phyloP scores from a whole-genome alignment of 2,888 invertebrate species.

The Ligdia adustata region DNA sequence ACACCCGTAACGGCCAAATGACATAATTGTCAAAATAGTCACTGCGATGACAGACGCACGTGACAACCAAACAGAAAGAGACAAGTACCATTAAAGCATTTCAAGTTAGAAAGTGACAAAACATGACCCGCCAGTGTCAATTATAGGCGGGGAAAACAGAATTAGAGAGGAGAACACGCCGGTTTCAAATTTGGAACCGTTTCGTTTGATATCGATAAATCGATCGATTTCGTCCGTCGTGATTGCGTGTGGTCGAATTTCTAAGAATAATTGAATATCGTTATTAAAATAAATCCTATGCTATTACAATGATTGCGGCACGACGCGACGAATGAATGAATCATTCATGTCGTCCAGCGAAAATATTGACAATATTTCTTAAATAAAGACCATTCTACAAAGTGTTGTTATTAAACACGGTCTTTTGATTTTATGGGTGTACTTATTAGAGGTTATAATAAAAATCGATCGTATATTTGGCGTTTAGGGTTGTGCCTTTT shows the following conservation, averaged over 20 bases:
- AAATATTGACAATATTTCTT: slow-evolving; percentile 65
- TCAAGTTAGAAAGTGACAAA: slow-evolving; percentile 48
- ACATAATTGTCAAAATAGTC: slow-evolving; percentile 84
- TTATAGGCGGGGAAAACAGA: slow-evolving; percentile 82
- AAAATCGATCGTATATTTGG: slow-evolving; percentile 76
- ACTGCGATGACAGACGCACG: slow-evolving; percentile 78
- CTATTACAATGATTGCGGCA: slow-evolving; percentile 70
- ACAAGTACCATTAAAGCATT: slow-evolving; percentile 38
- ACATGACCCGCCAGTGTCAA: slow-evolving; percentile 78
- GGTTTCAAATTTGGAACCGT: slow-evolving; percentile 82
- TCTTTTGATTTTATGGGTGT: slow-evolving; percentile 65
- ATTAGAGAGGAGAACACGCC: slow-evolving; percentile 76
- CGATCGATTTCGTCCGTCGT: slow-evolving; percentile 71
- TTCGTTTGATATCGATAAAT: slow-evolving; percentile 82
- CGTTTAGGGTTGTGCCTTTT: slow-evolving; percentile 70
- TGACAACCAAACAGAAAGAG: slow-evolving; percentile 67
- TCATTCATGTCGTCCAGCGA: slow-evolving; percentile 66
- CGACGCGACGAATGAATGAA: slow-evolving; percentile 61
- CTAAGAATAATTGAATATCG: slow-evolving; percentile 80
- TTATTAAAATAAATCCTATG: slow-evolving; percentile 70
- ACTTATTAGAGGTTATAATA: slow-evolving; percentile 72
- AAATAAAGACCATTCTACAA: slow-evolving; percentile 68
- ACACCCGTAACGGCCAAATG: slow-evolving; percentile 81
- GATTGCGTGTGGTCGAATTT: slow-evolving; percentile 81
- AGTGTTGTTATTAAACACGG: slow-evolving; percentile 50